These are phyloP conservation scores for Metaphire vulgaris DNA, from an alignment of 1,140 invertebrate species.

Conservation along the genomic window DNA sequence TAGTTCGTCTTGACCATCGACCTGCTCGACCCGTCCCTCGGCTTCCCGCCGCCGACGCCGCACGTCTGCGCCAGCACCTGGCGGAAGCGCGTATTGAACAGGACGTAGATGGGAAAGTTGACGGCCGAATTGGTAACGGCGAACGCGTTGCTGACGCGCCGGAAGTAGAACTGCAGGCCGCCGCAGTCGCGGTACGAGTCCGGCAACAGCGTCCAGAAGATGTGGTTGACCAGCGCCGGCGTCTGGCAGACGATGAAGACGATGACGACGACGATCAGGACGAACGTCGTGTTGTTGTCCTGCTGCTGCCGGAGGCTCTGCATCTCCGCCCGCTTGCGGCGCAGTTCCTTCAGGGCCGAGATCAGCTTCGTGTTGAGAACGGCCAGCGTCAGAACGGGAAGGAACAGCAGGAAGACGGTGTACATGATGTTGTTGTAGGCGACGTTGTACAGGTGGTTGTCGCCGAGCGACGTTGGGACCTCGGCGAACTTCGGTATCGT, in stretches of 20 bases:
- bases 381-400: background rate
- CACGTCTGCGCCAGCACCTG: no score
- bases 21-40: constrained; percentile 24
- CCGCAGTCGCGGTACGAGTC: constrained; percentile 17
- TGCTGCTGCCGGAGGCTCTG: constrained; percentile 3
- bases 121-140: constrained; percentile 22
- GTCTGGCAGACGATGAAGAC: no score
- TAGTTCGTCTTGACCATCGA: background rate
- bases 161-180: constrained; percentile 29
- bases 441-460: constrained; percentile 3
- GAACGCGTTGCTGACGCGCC: constrained; percentile 19
- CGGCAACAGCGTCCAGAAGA: constrained; percentile 19
- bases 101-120: no score
- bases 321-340: constrained; percentile 1
- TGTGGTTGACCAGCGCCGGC: constrained; percentile 26
- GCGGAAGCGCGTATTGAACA: no score
- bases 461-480: constrained; percentile 5
- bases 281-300: background rate
- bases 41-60: constrained; percentile 21
- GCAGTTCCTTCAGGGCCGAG: background rate
- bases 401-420: background rate
- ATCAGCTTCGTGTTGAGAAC: constrained; percentile 10
- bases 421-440: background rate
- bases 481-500: constrained; percentile 21
- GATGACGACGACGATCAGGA: no score